phyloP scores from a whole-genome alignment of 1,140 invertebrate genomes.

The Papilio machaon region DNA sequence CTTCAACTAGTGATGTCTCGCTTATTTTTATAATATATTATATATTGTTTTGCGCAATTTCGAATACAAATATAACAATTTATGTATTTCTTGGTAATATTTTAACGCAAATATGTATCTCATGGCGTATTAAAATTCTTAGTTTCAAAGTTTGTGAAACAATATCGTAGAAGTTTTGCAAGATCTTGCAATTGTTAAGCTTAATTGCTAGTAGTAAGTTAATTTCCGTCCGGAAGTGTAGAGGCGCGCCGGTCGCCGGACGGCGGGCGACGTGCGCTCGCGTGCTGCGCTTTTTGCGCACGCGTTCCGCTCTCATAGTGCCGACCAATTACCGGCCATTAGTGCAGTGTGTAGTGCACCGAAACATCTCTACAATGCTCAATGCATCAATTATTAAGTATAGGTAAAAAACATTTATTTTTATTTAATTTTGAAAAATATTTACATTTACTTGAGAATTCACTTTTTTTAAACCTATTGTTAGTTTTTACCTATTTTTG shows the following conservation, averaged over 20 bases:
- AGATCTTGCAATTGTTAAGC: background rate
- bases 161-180: background rate
- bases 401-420: background rate
- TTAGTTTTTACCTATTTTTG: no score
- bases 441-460: no score
- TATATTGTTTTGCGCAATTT: background rate
- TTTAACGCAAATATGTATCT: background rate
- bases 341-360: background rate
- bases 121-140: background rate
- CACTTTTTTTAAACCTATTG: no score
- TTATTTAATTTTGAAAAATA: no score
- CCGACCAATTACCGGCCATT: slow-evolving; percentile 9
- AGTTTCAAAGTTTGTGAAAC: background rate
- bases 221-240: background rate
- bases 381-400: background rate
- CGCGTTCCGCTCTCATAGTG: slow-evolving; percentile 23
- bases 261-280: background rate
- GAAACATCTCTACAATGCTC: background rate
- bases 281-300: slow-evolving; percentile 5
- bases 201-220: background rate
- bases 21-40: background rate
- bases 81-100: background rate
- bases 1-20: background rate
- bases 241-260: background rate
- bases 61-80: background rate